Evolutionary conservation across 2,797 vertebrate genomes (phyloP).

Genomic region (Clarias pachynema): DNA sequence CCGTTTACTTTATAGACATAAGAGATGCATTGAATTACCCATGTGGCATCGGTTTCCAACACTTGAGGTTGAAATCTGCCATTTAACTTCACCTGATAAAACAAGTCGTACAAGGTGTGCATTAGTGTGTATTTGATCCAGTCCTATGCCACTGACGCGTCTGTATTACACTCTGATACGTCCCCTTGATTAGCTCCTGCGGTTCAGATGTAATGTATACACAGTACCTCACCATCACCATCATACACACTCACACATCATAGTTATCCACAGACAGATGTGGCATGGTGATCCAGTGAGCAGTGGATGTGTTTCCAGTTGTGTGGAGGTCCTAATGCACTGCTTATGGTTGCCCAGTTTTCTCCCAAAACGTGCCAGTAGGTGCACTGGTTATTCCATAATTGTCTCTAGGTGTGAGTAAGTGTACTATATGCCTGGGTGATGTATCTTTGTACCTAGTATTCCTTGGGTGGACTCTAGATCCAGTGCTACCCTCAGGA

Average conservation of each 20-base stretch:
- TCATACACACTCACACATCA: neutral
- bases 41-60: neutral
- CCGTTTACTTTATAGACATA: neutral
- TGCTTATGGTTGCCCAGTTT: neutral
- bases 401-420: constrained; percentile 1
- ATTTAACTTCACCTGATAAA: constrained; percentile 6
- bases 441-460: neutral
- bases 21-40: neutral
- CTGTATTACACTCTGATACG: neutral
- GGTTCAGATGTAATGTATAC: neutral
- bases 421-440: neutral
- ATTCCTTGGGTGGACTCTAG: neutral
- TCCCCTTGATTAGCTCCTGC: neutral
- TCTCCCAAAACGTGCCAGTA: neutral
- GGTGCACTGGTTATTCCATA: neutral
- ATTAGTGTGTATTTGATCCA: neutral
- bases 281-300: neutral
- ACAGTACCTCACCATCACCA: neutral
- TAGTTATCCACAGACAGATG: neutral
- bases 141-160: neutral
- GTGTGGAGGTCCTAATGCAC: neutral
- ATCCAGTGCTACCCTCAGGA: neutral
- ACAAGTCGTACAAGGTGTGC: neutral
- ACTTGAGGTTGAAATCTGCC: neutral
- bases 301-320: neutral